A percentile compares a stretch with the other conserved stretches of the same genome.
Evolutionary conservation across 2,888 invertebrate species (phyloP).

Genomic region (Tipula confusa): DNA sequence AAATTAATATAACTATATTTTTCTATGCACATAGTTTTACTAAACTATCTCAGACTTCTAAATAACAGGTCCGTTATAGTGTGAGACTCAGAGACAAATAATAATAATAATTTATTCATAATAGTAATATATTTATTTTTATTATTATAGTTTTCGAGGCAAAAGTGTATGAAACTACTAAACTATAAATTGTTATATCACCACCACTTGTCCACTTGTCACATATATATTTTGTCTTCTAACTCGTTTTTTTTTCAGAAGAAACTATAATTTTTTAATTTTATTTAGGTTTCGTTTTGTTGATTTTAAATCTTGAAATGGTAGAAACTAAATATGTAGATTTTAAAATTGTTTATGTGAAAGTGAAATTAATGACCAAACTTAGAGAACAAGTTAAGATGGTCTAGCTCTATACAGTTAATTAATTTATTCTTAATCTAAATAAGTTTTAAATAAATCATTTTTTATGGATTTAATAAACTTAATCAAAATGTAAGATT

Average conservation of each 20-base stretch:
- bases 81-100: background rate
- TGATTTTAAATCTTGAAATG: background rate
- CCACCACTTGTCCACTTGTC: background rate
- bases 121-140: background rate
- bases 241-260: background rate
- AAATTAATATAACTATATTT: background rate
- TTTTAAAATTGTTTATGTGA: background rate
- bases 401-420: too few relatives aligned
- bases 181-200: background rate
- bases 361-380: background rate
- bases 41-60: background rate
- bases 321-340: background rate
- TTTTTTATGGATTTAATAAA: too few relatives aligned
- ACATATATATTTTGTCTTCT: background rate
- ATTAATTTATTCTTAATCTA: too few relatives aligned
- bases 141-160: background rate
- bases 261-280: background rate
- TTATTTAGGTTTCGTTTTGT: background rate
- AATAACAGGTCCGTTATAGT: background rate
- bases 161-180: background rate
- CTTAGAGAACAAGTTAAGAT: too few relatives aligned
- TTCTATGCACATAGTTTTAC: background rate
- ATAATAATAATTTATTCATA: too few relatives aligned
- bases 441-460: too few relatives aligned
- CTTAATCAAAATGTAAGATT: too few relatives aligned